A percentile compares a stretch with the other conserved stretches of the same genome.
Conservation (phyloP, 2,797 vertebrate species). For the Micropoecilia bifurca region DNA sequence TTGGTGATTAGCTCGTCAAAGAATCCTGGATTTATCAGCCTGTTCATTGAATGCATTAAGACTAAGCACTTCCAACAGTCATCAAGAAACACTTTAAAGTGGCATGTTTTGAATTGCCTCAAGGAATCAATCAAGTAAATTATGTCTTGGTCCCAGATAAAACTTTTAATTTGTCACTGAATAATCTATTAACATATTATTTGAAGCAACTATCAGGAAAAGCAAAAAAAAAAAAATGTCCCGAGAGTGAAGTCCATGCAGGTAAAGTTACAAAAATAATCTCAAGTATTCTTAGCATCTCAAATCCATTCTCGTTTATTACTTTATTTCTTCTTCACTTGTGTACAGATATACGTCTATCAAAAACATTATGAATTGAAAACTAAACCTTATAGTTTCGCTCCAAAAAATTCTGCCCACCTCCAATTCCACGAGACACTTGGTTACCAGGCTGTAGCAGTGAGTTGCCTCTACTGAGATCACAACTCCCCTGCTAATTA, state of each 20-base stretch:
- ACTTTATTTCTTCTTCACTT: background rate
- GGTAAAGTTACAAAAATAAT: too few species aligned
- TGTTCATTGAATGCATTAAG: background rate
- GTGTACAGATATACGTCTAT: background rate
- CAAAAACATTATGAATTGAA: background rate
- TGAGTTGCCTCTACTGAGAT: conserved; percentile 36
- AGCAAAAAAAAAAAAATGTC: too few species aligned
- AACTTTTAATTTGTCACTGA: too few species aligned
- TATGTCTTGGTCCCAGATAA: too few species aligned
- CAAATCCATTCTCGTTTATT: background rate
- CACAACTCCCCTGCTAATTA: conserved; percentile 57
- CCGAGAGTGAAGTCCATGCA: too few species aligned
- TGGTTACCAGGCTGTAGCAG: conserved; percentile 9
- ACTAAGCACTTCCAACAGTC: background rate
- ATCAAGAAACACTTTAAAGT: too few species aligned
- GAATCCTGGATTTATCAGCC: background rate
- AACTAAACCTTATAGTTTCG: background rate
- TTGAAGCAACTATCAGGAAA: too few species aligned
- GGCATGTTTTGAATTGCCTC: too few species aligned
- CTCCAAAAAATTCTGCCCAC: background rate
- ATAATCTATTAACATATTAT: too few species aligned
- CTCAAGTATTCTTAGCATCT: background rate
- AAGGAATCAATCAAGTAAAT: too few species aligned
- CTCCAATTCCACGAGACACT: background rate
- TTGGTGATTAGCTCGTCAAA: background rate